phyloP scores from a whole-genome alignment of 2,113 vertebrate species.

The Dicrurus megarhynchus region DNA sequence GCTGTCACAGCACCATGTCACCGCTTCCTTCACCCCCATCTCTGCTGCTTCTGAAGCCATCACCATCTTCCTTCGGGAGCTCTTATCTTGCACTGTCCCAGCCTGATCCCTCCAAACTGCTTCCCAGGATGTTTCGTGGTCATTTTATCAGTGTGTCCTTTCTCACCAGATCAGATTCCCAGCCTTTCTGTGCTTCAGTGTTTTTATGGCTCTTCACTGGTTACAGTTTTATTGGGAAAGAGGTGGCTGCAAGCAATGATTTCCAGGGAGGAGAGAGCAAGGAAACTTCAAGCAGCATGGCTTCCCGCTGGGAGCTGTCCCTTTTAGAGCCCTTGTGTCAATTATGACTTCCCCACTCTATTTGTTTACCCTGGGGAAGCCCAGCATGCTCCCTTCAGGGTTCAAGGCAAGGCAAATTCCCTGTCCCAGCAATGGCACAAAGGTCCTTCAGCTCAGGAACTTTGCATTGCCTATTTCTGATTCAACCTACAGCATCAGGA shows the following conservation, averaged over 20 bases:
- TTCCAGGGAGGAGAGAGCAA: slow-evolving; percentile 23
- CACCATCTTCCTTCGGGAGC: background rate
- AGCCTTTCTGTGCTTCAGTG: background rate
- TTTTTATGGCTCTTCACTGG: slow-evolving; percentile 45
- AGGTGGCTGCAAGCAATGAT: slow-evolving; percentile 20
- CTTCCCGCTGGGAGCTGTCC: background rate
- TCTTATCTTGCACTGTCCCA: background rate
- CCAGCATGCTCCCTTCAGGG: background rate
- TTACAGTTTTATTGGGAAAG: slow-evolving; percentile 48
- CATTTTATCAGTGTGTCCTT: background rate
- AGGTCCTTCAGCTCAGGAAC: background rate
- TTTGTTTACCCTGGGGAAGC: slow-evolving; percentile 52
- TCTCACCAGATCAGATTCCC: background rate
- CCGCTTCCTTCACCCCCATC: accelerated
- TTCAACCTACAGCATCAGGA: background rate
- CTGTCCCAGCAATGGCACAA: background rate
- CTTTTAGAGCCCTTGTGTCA: slow-evolving; percentile 63
- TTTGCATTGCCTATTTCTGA: background rate
- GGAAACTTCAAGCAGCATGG: slow-evolving; percentile 30
- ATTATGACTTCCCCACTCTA: slow-evolving; percentile 44
- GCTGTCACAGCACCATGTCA: background rate
- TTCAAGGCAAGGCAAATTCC: background rate
- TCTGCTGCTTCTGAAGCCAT: background rate
- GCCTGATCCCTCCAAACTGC: background rate
- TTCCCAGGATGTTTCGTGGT: background rate